Percentiles rank a stretch among this genome's conserved stretches.
These are phyloP conservation scores for Distichodus sexfasciatus DNA, from an alignment of 2,797 vertebrate genomes.

Conservation along the genomic window DNA sequence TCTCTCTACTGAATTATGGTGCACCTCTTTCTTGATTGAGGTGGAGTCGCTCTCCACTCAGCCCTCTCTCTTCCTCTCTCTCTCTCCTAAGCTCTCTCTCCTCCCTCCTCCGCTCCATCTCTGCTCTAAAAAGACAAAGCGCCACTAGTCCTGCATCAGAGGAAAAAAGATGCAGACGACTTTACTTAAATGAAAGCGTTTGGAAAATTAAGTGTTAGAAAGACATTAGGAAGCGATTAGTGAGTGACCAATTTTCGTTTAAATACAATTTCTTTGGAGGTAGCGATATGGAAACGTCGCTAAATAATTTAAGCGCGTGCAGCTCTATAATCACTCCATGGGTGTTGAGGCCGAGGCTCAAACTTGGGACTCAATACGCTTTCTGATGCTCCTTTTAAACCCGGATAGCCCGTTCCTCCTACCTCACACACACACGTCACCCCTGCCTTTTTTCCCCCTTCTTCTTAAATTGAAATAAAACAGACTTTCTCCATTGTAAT, in stretches of 20 bases:
- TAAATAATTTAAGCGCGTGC: slow-evolving; percentile 40
- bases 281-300: slow-evolving; percentile 28
- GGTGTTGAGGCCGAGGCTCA: too few species aligned
- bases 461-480: neutral
- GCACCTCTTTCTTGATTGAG: slow-evolving; percentile 59
- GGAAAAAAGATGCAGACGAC: slow-evolving; percentile 24
- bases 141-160: slow-evolving; percentile 46
- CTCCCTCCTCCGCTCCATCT: too few species aligned
- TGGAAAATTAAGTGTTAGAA: slow-evolving; percentile 38
- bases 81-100: slow-evolving; percentile 9
- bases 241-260: slow-evolving; percentile 35
- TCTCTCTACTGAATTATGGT: slow-evolving; percentile 59
- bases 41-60: slow-evolving; percentile 50
- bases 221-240: slow-evolving; percentile 45
- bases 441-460: neutral
- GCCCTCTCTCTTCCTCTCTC: slow-evolving; percentile 29
- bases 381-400: neutral
- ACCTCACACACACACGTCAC: neutral
- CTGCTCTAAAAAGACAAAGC: slow-evolving; percentile 46
- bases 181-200: slow-evolving; percentile 30
- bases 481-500: too few species aligned
- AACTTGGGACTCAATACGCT: too few species aligned
- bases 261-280: slow-evolving; percentile 6
- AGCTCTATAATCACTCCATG: too few species aligned
- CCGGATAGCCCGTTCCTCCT: too few species aligned